Percentiles rank a stretch among this genome's conserved stretches.
phyloP scores from a whole-genome alignment of 2,888 invertebrate genomes.

The Dicycla oo region DNA sequence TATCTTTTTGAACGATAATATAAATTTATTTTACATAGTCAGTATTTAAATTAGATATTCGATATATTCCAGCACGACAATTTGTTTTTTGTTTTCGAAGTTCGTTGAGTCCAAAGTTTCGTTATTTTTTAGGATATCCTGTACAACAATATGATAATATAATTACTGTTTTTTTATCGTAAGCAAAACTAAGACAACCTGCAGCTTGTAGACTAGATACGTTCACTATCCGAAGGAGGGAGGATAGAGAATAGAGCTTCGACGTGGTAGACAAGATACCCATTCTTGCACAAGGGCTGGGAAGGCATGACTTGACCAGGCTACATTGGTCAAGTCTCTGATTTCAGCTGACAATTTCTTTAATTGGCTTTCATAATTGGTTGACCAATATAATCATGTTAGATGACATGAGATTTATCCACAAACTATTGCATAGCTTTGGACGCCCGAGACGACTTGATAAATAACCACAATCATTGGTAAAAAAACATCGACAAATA shows the following conservation, averaged over 20 bases:
- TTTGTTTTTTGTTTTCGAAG: slow-evolving; percentile 6
- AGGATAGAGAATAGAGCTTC: neutral
- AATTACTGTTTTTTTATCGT: neutral
- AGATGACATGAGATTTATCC: neutral
- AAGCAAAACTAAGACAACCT: neutral
- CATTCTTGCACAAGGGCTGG: neutral
- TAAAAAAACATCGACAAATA: neutral
- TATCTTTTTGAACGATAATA: slow-evolving; percentile 52
- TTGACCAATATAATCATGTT: neutral
- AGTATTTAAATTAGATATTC: slow-evolving; percentile 25
- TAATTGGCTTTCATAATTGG: too few relatives aligned
- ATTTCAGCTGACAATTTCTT: neutral
- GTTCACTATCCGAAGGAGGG: neutral
- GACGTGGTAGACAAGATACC: neutral
- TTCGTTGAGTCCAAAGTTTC: slow-evolving; percentile 25
- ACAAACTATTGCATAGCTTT: neutral
- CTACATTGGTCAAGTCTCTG: neutral
- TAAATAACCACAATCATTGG: neutral
- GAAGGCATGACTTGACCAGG: neutral
- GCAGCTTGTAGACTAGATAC: neutral
- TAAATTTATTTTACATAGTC: slow-evolving; percentile 36
- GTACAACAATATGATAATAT: slow-evolving; percentile 1
- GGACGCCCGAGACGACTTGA: neutral
- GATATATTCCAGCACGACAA: slow-evolving; percentile 13
- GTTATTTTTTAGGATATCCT: slow-evolving; percentile 33